Base-by-base conservation (phyloP, 2,113 vertebrate genomes). In the Barnardius zonarius region DNA sequence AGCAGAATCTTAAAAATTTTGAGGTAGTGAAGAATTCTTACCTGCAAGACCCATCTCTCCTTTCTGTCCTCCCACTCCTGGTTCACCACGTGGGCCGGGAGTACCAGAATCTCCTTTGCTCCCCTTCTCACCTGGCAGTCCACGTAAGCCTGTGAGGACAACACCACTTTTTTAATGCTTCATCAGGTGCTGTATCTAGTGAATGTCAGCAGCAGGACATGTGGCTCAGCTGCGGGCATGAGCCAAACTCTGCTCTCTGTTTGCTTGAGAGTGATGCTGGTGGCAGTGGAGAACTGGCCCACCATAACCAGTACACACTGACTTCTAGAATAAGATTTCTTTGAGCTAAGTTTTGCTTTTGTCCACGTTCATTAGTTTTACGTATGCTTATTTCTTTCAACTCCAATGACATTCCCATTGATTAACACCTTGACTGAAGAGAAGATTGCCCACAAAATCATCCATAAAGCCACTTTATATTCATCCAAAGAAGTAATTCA, bases 31-130 rank as follows among this genome's bases (percentile, higher is more conserved):
- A 91, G 44, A 46, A 16, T 6, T 14, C 96, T 97, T 96, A 98
- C 98, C 98, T 93, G 54, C 11, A 66, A 52, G 5, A 7, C 98
- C 98, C 6, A 4, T 35, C 3, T 95, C 62, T 74, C 98, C 98
- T 87, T 91, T 97, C 75, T 96, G 39, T 76, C 98, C 98, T 92
- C 90, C 97, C 5, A 15, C 6, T 57, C 98, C 98, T 44, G 69
- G 62, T 67, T 31, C 43, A 28, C 98, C 98, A 72, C 86, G 80
- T 43, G 15, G 85, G 31, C 98, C 98, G 5, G 20, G 6, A 49
- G 91, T 67, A 25, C 98, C 98, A 52, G 52, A 43, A 44, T 92
- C 19, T n/a, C 98, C 98, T 94, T 92, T 95, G 68, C 78, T 97
- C 19, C 97, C 98, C 41, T 97, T 97, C 16, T 28, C 87, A 5